Conservation (phyloP, 23 tunicate genomes). For the Clavelina lepadiformis region DNA sequence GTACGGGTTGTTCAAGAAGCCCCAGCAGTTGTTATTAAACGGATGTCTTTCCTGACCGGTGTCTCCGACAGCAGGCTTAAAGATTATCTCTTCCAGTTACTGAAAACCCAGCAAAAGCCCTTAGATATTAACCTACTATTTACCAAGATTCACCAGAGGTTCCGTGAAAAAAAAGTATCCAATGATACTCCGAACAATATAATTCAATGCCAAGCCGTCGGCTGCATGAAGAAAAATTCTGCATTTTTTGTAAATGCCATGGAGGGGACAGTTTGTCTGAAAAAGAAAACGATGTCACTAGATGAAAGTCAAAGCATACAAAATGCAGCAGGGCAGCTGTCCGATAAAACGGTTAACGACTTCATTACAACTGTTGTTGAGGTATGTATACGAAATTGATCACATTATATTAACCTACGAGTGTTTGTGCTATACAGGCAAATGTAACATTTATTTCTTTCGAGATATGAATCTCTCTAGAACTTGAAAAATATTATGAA, state of each 20-base stretch:
- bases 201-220: constrained; percentile 24
- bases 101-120: neutral
- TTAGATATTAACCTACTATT: constrained; percentile 1
- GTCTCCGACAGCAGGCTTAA: constrained; percentile 12
- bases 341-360: neutral
- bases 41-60: constrained; percentile 10
- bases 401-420: too few species aligned
- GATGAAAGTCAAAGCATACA: neutral
- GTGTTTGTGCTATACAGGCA: too few species aligned
- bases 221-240: constrained; percentile 11
- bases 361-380: too few species aligned
- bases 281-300: neutral
- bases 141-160: constrained; percentile 14
- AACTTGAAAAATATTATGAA: too few species aligned
- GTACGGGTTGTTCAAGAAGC: too few species aligned
- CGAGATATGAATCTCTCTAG: too few species aligned
- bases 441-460: too few species aligned
- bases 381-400: too few species aligned
- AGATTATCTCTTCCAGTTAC: constrained; percentile 5
- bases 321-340: neutral
- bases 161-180: neutral
- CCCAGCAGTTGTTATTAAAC: constrained; percentile 2
- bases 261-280: constrained; percentile 7
- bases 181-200: constrained; percentile 5
- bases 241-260: constrained; percentile 7